phyloP scores from a whole-genome alignment of 2,113 vertebrate species.

The Nyctibius bracteatus region DNA sequence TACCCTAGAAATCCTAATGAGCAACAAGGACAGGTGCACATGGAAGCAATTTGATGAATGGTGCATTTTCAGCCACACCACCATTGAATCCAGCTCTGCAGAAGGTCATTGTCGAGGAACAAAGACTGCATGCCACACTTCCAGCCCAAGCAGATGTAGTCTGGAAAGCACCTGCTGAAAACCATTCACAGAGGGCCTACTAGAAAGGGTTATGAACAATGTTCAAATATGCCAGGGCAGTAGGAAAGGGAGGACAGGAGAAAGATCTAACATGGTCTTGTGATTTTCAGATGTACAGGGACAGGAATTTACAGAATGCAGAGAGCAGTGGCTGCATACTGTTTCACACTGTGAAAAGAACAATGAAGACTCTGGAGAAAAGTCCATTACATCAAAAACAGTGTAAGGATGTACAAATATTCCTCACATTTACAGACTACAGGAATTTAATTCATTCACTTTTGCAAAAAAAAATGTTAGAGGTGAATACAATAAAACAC shows the following conservation, averaged over 20 bases:
- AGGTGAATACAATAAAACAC: not conserved
- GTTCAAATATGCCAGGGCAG: not conserved
- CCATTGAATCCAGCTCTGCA: not conserved
- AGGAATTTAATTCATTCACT: not conserved
- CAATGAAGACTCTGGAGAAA: not conserved
- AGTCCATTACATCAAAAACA: not conserved
- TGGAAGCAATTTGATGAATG: fast-evolving
- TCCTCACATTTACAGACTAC: not conserved
- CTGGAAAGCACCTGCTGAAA: not conserved
- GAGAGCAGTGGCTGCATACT: not conserved
- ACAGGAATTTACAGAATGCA: not conserved
- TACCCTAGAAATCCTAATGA: not conserved
- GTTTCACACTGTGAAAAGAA: not conserved
- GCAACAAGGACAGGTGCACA: not conserved
- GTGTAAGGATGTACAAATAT: not conserved
- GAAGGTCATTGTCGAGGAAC: not conserved
- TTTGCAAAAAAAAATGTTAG: not conserved
- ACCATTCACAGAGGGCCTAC: not conserved
- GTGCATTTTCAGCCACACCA: not conserved
- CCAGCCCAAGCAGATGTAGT: not conserved
- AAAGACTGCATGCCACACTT: not conserved
- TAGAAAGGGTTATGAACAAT: not conserved
- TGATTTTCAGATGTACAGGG: not conserved
- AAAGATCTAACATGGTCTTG: not conserved
- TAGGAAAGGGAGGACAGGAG: not conserved